These are phyloP conservation scores for Butastur rufipennis DNA, from an alignment of 2,113 vertebrate species.

Conservation along the genomic window DNA sequence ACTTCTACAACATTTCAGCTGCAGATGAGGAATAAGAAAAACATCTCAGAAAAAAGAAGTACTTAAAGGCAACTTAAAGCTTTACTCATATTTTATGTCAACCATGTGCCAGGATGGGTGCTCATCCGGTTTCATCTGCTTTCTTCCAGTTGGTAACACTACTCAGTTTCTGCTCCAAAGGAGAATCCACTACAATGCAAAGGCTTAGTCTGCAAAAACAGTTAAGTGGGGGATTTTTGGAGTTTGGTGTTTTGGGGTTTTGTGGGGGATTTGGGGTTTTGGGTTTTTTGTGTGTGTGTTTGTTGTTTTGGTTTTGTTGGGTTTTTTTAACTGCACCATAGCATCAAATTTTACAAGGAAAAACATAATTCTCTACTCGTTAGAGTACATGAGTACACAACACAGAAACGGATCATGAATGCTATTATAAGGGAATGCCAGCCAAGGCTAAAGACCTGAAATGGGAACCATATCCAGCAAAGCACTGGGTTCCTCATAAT, in stretches of 20 bases:
- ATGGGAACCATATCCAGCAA: background rate
- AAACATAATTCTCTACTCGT: background rate
- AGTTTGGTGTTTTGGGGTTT: too few species aligned
- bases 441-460: background rate
- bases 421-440: background rate
- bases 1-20: background rate
- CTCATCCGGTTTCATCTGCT: background rate
- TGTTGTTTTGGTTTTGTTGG: background rate
- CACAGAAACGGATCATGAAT: background rate
- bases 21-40: background rate
- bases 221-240: rapidly evolving
- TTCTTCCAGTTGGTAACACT: background rate
- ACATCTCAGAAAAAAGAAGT: background rate
- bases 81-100: background rate
- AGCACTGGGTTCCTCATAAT: background rate
- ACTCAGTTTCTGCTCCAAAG: background rate
- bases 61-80: background rate
- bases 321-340: background rate
- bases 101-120: background rate
- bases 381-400: background rate
- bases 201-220: background rate
- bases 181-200: background rate
- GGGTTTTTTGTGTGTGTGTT: too few species aligned
- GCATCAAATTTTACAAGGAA: background rate
- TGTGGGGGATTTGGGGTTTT: too few species aligned